Percentiles rank a stretch among this genome's conserved stretches.
Conservation (phyloP, 2,888 invertebrate genomes). For the Leptarthrus brevirostris region DNA sequence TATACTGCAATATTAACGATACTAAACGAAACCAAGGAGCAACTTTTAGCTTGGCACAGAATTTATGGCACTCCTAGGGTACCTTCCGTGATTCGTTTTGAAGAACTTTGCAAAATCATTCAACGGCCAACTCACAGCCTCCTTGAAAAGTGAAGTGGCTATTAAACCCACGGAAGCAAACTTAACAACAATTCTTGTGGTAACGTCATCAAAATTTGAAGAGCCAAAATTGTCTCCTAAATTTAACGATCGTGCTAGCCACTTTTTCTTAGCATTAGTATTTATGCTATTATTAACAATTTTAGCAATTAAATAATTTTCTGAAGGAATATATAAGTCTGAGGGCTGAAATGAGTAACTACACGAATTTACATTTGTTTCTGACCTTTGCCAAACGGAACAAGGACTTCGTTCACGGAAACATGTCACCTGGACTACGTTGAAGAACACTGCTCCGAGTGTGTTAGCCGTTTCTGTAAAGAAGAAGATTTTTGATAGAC, state of each 20-base stretch:
- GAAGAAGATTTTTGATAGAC: not conserved
- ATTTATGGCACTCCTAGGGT: not conserved
- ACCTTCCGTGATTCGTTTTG: conserved; percentile 57
- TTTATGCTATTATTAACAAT: conserved; percentile 37
- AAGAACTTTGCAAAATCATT: conserved; percentile 59
- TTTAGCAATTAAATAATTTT: conserved; percentile 50
- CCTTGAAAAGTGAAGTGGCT: conserved; percentile 63
- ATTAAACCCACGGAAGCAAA: conserved; percentile 65
- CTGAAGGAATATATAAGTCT: conserved; percentile 63
- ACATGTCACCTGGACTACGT: conserved; percentile 78
- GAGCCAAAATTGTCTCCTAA: not conserved
- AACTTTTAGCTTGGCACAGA: not conserved
- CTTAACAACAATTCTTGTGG: conserved; percentile 62
- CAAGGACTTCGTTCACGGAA: conserved; percentile 76
- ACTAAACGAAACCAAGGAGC: too few relatives aligned
- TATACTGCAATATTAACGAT: conserved; percentile 53
- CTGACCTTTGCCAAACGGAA: conserved; percentile 73
- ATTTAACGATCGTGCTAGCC: conserved; percentile 3
- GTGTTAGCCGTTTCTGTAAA: conserved; percentile 74
- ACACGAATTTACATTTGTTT: conserved; percentile 57
- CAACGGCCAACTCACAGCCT: conserved; percentile 60
- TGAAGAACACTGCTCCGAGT: conserved; percentile 80
- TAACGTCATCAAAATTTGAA: conserved; percentile 55
- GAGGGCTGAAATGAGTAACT: conserved; percentile 61
- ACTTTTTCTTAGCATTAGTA: not conserved